A percentile compares a stretch with the other conserved stretches of the same genome.
Conservation (phyloP, 2,113 vertebrate species). For the Lophura nycthemera region DNA sequence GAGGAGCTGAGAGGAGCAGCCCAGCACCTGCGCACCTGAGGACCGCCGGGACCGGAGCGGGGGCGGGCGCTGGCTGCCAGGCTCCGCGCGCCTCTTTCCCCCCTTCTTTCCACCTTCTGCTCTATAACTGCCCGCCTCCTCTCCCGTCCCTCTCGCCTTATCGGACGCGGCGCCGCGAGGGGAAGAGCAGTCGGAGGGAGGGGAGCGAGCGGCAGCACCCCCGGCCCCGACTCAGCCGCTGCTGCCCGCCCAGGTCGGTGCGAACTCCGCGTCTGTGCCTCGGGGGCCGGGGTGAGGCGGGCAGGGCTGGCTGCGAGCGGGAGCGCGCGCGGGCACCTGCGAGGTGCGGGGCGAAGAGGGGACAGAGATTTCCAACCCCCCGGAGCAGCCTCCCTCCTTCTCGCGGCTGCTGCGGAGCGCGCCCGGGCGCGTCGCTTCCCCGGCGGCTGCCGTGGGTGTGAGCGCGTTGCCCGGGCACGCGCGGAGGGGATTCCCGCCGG, state of each 20-base stretch:
- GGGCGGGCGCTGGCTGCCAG: slow-evolving; percentile 9
- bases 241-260: slow-evolving; percentile 56
- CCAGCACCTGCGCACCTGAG: slow-evolving; percentile 28
- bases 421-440: background rate
- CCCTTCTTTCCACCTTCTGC: slow-evolving; percentile 51
- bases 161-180: slow-evolving; percentile 20
- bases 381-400: background rate
- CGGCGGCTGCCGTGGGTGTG: too few species aligned
- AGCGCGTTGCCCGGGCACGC: too few species aligned
- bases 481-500: background rate
- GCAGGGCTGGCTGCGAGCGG: background rate
- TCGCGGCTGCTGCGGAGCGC: background rate
- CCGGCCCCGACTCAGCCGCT: background rate
- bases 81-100: background rate
- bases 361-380: too few species aligned
- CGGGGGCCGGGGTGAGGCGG: background rate
- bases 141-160: background rate
- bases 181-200: background rate
- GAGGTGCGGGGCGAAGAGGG: too few species aligned
- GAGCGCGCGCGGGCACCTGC: background rate
- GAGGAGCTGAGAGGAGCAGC: background rate
- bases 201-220: background rate
- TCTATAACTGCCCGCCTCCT: slow-evolving; percentile 64
- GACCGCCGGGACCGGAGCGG: background rate
- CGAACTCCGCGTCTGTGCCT: background rate